Evolutionary conservation across 2,113 vertebrate genomes (phyloP), one percentile per base, ranked within the genome.

Genomic region (Nymphicus hollandicus): DNA sequence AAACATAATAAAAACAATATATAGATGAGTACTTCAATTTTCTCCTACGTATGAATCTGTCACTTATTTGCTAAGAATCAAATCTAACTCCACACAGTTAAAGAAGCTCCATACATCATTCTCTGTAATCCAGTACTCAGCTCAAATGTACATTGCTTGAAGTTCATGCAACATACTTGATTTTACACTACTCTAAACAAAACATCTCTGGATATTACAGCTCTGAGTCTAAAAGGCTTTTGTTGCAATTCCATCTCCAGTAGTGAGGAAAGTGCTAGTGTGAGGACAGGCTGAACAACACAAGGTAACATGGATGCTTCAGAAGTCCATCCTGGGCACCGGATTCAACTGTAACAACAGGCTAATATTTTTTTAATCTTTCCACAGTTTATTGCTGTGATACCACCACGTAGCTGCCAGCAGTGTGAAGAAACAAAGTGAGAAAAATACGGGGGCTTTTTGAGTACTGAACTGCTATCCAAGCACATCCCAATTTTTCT

Each of bases 1-100:
- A 96, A 97, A 97, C 88, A 87, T 96, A 97, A 98, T 97, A 97
- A 97, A 97, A 97, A 96, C 90, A 97, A 97, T 93, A 96, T 93
- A 97, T 65, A 96, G 92, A 97, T 94, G 95, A 96, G 93, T 97
- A 93, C 87, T 80, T 96, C 97, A 93, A 94, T 97, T 98, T 97
- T 96, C 95, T 74, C 94, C 74, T 94, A 95, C 47, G 31, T 96
- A 96, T 96, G 88, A 98, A 97, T 97, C 95, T 97, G 96, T 95
- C 91, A 53, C 91, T 97, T 96, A 97, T 95, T 97, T 95, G 83
- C 81, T 89, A 97, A 95, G 94, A 97, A 97, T 97, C 94, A 97
- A 97, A 97, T 97, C 72, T 97, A 96, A 97, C 87, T 94, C 92
- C 70, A 80, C 83, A 89, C 80, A 96, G 95, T 94, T 97, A 96